A percentile compares a stretch with the other conserved stretches of the same genome.
phyloP scores from a whole-genome alignment of 2,888 invertebrate species.

The Panzeria rudis region DNA sequence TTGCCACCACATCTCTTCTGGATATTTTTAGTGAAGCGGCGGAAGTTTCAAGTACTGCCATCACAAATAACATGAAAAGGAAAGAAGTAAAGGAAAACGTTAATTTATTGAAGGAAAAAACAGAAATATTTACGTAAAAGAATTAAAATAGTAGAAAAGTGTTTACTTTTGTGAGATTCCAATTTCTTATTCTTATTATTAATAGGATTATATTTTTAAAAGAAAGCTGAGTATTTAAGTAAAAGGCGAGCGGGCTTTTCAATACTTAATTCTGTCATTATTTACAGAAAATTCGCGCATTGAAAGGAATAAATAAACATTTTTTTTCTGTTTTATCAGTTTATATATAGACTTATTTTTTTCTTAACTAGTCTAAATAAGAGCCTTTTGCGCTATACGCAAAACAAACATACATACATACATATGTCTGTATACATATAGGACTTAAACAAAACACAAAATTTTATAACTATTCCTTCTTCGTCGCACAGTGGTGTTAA shows the following conservation, averaged over 20 bases:
- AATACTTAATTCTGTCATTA: too few relatives aligned
- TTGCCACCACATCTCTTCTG: conserved; percentile 50
- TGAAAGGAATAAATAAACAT: too few relatives aligned
- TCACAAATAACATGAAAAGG: conserved; percentile 55
- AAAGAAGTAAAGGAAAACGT: conserved; percentile 59
- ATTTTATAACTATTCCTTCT: too few relatives aligned
- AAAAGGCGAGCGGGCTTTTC: neutral
- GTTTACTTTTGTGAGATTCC: conserved; percentile 6
- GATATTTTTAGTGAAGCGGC: conserved; percentile 60
- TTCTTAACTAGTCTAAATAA: too few relatives aligned
- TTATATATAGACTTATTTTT: too few relatives aligned
- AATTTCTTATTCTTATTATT: neutral
- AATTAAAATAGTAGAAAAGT: neutral
- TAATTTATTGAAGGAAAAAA: conserved; percentile 57
- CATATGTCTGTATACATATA: too few relatives aligned
- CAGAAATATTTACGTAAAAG: conserved; percentile 22
- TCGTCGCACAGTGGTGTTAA: too few relatives aligned
- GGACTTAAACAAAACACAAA: too few relatives aligned
- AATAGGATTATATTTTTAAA: neutral
- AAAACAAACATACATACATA: too few relatives aligned
- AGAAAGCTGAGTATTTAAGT: neutral
- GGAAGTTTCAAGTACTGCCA: conserved; percentile 70
- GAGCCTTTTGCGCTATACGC: too few relatives aligned
- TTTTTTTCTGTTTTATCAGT: too few relatives aligned
- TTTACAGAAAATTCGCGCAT: too few relatives aligned